Evolutionary conservation across 1,140 invertebrate species (phyloP).

Genomic region (Ips typographus): DNA sequence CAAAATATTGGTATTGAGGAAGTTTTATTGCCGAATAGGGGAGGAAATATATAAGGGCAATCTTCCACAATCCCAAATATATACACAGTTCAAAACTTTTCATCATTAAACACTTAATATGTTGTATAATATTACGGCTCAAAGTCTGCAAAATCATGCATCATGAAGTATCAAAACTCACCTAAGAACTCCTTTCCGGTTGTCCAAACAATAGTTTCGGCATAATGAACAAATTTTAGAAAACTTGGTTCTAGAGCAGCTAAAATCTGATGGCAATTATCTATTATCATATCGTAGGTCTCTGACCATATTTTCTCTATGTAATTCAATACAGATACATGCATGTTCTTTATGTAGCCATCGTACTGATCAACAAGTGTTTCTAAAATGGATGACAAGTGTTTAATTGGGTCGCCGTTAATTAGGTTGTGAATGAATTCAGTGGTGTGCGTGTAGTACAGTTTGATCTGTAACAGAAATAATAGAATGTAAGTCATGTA

Average conservation of each 20-base stretch:
- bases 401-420: conserved; percentile 69
- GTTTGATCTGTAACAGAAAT: conserved; percentile 57
- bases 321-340: conserved; percentile 73
- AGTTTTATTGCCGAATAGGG: too few species aligned
- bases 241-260: conserved; percentile 75
- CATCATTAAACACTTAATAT: too few species aligned
- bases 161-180: conserved; percentile 32
- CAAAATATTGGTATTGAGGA: background rate
- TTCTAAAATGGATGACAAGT: conserved; percentile 67
- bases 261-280: conserved; percentile 70
- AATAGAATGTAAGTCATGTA: conserved; percentile 4
- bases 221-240: conserved; percentile 71
- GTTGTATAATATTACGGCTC: background rate
- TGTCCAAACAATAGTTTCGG: conserved; percentile 71
- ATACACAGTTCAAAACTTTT: too few species aligned
- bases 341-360: conserved; percentile 73
- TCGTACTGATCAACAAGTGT: conserved; percentile 73
- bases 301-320: conserved; percentile 72
- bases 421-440: conserved; percentile 67
- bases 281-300: conserved; percentile 59
- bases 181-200: conserved; percentile 68
- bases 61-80: too few species aligned
- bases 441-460: conserved; percentile 67
- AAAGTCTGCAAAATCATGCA: too few species aligned
- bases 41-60: too few species aligned